A percentile compares a stretch with the other conserved stretches of the same genome.
phyloP scores from a whole-genome alignment of 1,140 invertebrate species.

The Cydia strobilella region DNA sequence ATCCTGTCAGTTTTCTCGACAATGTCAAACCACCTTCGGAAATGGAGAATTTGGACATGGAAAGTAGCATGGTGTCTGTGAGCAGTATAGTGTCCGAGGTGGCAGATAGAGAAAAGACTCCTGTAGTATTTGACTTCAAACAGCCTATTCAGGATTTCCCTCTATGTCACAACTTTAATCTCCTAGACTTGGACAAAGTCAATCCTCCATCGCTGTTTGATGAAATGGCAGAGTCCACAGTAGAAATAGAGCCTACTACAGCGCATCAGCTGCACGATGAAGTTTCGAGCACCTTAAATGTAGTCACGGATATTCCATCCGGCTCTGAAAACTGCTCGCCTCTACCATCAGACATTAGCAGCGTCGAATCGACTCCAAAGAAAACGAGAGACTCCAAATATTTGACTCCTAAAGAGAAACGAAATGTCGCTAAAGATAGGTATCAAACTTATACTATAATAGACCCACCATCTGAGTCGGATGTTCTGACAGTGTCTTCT shows the following conservation, averaged over 20 bases:
- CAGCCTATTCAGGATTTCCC: constrained; percentile 76
- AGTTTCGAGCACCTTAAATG: constrained; percentile 75
- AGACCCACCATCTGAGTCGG: constrained; percentile 68
- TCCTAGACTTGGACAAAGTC: constrained; percentile 87
- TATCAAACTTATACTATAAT: constrained; percentile 90
- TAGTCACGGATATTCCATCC: constrained; percentile 72
- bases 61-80: constrained; percentile 90
- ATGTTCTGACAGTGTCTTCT: constrained; percentile 52
- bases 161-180: constrained; percentile 74
- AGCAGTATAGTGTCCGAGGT: constrained; percentile 90
- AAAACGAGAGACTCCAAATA: constrained; percentile 77
- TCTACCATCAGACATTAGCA: constrained; percentile 81
- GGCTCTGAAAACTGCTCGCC: constrained; percentile 74
- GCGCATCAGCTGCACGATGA: constrained; percentile 80
- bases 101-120: constrained; percentile 80
- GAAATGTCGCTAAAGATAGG: constrained; percentile 86
- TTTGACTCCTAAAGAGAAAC: constrained; percentile 87
- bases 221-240: constrained; percentile 86
- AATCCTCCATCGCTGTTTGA: constrained; percentile 91
- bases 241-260: constrained; percentile 78
- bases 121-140: constrained; percentile 79
- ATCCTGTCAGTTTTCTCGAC: constrained; percentile 83
- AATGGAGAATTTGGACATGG: constrained; percentile 90
- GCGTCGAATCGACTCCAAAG: constrained; percentile 86
- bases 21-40: constrained; percentile 91